Conservation (phyloP, 1,140 invertebrate species). For the Scaptomyza graminum region DNA sequence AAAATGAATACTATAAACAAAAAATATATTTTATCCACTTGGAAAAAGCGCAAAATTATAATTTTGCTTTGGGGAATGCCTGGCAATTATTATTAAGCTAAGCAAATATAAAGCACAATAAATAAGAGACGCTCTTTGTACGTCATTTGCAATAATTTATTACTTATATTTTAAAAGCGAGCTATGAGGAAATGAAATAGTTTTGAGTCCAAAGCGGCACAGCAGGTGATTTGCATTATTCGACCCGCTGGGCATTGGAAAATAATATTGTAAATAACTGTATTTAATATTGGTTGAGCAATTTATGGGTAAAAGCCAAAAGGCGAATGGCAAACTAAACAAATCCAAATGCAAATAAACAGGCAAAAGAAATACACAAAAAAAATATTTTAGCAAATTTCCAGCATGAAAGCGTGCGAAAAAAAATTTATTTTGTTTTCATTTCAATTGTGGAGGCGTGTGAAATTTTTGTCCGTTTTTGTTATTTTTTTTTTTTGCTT, state of each 20-base stretch:
- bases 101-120: too few species aligned
- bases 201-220: not conserved
- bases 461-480: slow-evolving; percentile 16
- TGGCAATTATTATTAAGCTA: too few species aligned
- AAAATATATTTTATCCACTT: not conserved
- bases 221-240: slow-evolving; percentile 5
- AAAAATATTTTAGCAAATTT: slow-evolving; percentile 19
- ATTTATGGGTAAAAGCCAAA: slow-evolving; percentile 1
- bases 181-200: not conserved
- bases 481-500: slow-evolving; percentile 7
- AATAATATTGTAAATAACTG: not conserved
- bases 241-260: not conserved
- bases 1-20: too few species aligned
- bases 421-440: slow-evolving; percentile 1
- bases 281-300: slow-evolving; percentile 4
- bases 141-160: slow-evolving; percentile 14
- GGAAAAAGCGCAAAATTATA: not conserved
- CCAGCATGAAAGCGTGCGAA: slow-evolving; percentile 26
- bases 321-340: slow-evolving; percentile 18
- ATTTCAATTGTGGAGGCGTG: slow-evolving; percentile 4
- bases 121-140: not conserved
- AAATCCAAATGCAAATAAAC: slow-evolving; percentile 7
- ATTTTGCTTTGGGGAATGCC: not conserved
- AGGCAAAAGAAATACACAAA: not conserved
- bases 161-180: slow-evolving; percentile 6